Evolutionary conservation across 1,140 invertebrate species (phyloP), one percentile per base, ranked within the genome.

Genomic region (Cyclargus thomasi): DNA sequence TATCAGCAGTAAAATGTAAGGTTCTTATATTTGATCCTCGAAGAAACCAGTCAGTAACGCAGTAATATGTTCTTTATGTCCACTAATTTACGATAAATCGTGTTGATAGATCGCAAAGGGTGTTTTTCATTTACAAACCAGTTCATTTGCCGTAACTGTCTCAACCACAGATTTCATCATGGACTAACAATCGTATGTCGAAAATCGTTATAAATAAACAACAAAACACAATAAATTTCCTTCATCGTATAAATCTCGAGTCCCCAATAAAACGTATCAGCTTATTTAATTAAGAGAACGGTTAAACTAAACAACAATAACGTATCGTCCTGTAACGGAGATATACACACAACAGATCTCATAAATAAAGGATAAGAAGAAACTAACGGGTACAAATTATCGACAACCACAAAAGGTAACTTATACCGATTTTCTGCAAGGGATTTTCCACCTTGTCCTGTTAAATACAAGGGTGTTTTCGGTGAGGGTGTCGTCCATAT

Each of bases 311-410:
- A 20, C 18, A 55, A 55, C 17, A 59, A 21, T 20, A 59, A 20
- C 55, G 10, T 20, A 59, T 59, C 21, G 55, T 59, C 55, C 18
- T 18, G 5, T 20, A 5, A 59, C 55, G 21, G 10, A 59, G 3
- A 59, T 59, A 59, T 20, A 21, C 18, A 59, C 55, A 59, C 17
- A 11, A 21, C 55, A 59, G 20, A 59, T 59, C 55, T 59, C 55
- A 59, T 59, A 59, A 59, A 59, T 59, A 59, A 59, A 17, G 55
- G 55, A 59, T 59, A 59, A 59, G 55, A 59, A 59, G 55, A 59
- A 59, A 59, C 17, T 59, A 59, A 59, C 18, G 20, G 55, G 20
- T 59, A 59, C 55, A 20, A 59, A 59, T 20, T 11, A 59, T 21
- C 20, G 1, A 6, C 55, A 59, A 20, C 55, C 55, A 11, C 55